Conservation (phyloP, 2,113 vertebrate genomes). For the Amphilophus citrinellus region DNA sequence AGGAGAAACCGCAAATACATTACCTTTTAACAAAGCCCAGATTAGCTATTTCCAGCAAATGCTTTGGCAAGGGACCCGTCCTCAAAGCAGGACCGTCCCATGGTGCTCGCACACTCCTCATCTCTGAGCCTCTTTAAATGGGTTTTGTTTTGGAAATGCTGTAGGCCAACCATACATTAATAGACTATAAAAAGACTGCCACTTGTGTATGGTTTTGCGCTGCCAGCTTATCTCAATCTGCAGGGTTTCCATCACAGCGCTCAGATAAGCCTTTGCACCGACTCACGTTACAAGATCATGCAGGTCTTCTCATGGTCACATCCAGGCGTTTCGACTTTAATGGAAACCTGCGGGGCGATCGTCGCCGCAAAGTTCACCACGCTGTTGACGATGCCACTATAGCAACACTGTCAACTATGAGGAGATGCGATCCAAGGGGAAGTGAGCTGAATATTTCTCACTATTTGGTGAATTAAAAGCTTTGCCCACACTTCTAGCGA, state of each 20-base stretch:
- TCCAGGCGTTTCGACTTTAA: slow-evolving; percentile 23
- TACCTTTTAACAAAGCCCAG: slow-evolving; percentile 56
- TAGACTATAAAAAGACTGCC: slow-evolving; percentile 64
- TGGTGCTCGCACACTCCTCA: background rate
- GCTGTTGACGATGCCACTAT: slow-evolving; percentile 56
- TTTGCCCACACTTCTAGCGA: slow-evolving; percentile 2
- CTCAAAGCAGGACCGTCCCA: slow-evolving; percentile 47
- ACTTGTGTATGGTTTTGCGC: slow-evolving; percentile 51
- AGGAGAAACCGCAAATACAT: slow-evolving; percentile 55
- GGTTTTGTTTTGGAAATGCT: slow-evolving; percentile 62
- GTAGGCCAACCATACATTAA: slow-evolving; percentile 57
- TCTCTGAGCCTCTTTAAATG: slow-evolving; percentile 6
- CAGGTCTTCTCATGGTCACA: slow-evolving; percentile 54
- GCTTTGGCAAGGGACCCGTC: slow-evolving; percentile 51
- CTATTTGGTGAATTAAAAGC: slow-evolving; percentile 36
- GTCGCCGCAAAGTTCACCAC: slow-evolving; percentile 16
- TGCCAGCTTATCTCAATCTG: slow-evolving; percentile 68
- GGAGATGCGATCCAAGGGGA: background rate
- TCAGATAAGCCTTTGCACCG: slow-evolving; percentile 46
- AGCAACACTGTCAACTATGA: slow-evolving; percentile 50
- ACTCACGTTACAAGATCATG: slow-evolving; percentile 52
- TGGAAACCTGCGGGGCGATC: slow-evolving; percentile 43
- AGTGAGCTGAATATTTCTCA: slow-evolving; percentile 4
- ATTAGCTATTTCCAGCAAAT: slow-evolving; percentile 44
- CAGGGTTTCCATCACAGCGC: slow-evolving; percentile 62